A percentile compares a stretch with the other conserved stretches of the same genome.
These are phyloP conservation scores for Enteromius argenteus DNA, from an alignment of 2,797 vertebrate species.

Conservation along the genomic window DNA sequence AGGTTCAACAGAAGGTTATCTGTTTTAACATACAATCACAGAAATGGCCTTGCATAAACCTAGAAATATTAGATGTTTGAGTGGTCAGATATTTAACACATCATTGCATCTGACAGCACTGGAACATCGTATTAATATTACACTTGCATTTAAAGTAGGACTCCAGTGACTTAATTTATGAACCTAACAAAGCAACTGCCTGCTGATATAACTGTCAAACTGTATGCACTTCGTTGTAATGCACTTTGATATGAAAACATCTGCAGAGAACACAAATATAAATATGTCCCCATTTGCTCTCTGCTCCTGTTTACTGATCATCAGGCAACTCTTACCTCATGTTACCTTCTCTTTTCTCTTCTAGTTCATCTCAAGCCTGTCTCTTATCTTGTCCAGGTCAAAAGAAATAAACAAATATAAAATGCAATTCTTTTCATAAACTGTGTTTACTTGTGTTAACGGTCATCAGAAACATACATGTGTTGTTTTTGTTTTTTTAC, in stretches of 20 bases:
- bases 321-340: conserved; percentile 7
- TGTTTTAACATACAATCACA: background rate
- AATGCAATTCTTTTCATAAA: no score
- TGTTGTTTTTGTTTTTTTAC: no score
- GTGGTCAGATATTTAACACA: background rate
- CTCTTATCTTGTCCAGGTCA: background rate
- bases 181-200: background rate
- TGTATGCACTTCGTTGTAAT: conserved; percentile 11
- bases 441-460: no score
- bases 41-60: background rate
- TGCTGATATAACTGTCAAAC: conserved; percentile 29
- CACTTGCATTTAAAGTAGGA: background rate
- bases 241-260: conserved; percentile 32
- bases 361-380: background rate
- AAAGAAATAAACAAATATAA: no score
- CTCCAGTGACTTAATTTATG: background rate
- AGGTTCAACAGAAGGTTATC: background rate
- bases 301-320: conserved; percentile 15
- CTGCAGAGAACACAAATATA: conserved; percentile 28
- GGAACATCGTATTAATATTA: conserved; percentile 14
- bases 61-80: background rate
- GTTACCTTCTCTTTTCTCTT: background rate
- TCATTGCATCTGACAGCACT: background rate
- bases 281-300: conserved; percentile 1
- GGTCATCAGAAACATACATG: no score